These are phyloP conservation scores for Eidolon helvum DNA, from an alignment of 2,113 vertebrate species.

Conservation along the genomic window DNA sequence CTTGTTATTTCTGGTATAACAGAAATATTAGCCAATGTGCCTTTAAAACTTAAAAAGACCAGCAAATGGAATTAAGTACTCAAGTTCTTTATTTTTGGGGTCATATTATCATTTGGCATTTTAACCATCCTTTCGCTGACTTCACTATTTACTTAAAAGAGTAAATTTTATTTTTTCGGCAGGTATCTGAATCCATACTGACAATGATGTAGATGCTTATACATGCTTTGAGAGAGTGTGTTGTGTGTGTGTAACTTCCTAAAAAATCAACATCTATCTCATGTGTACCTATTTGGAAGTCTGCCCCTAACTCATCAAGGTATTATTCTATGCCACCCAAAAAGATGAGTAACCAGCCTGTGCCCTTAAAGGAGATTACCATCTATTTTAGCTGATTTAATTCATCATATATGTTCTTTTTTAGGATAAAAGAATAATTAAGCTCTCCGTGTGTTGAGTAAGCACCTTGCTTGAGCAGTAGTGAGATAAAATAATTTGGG, in stretches of 20 bases:
- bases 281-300: neutral
- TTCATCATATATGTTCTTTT: neutral
- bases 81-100: neutral
- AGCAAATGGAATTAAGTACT: neutral
- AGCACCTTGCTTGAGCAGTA: neutral
- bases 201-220: neutral
- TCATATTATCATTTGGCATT: neutral
- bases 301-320: neutral
- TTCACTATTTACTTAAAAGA: conserved; percentile 6
- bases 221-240: neutral
- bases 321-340: neutral
- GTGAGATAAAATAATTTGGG: neutral
- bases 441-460: neutral
- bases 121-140: neutral
- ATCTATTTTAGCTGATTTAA: neutral
- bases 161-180: conserved; percentile 25
- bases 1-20: neutral
- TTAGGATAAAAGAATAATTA: neutral
- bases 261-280: neutral
- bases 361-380: neutral
- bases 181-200: neutral
- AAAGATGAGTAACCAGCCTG: neutral
- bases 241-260: neutral
- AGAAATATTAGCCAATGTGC: conserved; percentile 3
- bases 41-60: neutral